Evolutionary conservation across 2,797 vertebrate species (phyloP).

Genomic region (Pygocentrus nattereri): DNA sequence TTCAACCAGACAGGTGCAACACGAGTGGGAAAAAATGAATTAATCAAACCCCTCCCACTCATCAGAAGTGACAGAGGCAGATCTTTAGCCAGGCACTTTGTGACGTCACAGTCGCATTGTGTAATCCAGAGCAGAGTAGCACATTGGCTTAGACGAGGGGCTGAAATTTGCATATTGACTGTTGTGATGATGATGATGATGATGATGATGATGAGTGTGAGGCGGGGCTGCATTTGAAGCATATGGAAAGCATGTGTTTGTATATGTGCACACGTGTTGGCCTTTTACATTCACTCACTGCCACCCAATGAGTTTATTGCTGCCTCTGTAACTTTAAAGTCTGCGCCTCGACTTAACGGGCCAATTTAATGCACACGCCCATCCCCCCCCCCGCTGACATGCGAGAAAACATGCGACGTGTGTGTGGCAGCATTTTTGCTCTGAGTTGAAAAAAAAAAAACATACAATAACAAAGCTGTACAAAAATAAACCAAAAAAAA

Average conservation of each 20-base stretch:
- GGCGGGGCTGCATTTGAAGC: constrained; percentile 7
- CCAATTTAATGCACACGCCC: constrained; percentile 16
- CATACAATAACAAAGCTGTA: constrained; percentile 6
- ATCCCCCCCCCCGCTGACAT: background rate
- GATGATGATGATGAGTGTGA: background rate
- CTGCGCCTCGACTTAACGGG: constrained; percentile 15
- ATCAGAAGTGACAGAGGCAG: constrained; percentile 13
- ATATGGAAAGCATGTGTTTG: constrained; percentile 32
- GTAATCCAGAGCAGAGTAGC: background rate
- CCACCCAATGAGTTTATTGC: constrained; percentile 53
- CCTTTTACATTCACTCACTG: constrained; percentile 40
- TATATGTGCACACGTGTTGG: constrained; percentile 11
- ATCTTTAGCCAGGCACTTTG: constrained; percentile 5
- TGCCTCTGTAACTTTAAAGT: background rate
- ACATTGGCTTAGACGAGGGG: constrained; percentile 36
- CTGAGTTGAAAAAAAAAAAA: constrained; percentile 20
- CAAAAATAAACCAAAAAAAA: constrained; percentile 23
- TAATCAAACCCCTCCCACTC: constrained; percentile 22
- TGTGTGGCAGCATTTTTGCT: constrained; percentile 31
- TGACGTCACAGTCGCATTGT: background rate
- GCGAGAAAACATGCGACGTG: constrained; percentile 21
- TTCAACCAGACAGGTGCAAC: constrained; percentile 59
- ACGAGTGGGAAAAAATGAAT: constrained; percentile 26
- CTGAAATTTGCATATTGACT: constrained; percentile 12
- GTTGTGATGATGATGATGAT: background rate